These are phyloP conservation scores for Misgurnus mizolepis DNA, from an alignment of 2,113 vertebrate genomes.

Conservation along the genomic window DNA sequence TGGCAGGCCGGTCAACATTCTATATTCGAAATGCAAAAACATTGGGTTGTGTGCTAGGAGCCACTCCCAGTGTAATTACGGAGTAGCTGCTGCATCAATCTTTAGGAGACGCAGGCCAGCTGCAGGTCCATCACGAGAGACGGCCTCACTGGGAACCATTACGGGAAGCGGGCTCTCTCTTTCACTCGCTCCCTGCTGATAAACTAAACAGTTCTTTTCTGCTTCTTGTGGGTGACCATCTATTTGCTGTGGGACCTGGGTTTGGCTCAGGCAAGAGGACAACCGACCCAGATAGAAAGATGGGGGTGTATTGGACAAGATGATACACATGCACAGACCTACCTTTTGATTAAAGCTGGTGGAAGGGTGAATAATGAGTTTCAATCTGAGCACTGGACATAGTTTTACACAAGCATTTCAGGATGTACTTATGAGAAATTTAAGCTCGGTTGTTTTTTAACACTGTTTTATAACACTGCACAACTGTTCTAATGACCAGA, in stretches of 20 bases:
- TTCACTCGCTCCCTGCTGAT: slow-evolving; percentile 31
- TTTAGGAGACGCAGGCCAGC: slow-evolving; percentile 48
- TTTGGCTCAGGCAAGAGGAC: slow-evolving; percentile 2
- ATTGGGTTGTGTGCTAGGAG: slow-evolving; percentile 43
- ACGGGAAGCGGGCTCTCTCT: slow-evolving; percentile 49
- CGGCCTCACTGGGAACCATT: slow-evolving; percentile 45
- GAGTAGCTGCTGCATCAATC: slow-evolving; percentile 52
- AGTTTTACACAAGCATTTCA: slow-evolving; percentile 16
- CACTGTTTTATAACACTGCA: slow-evolving; percentile 43
- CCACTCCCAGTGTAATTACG: slow-evolving; percentile 60
- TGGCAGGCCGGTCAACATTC: slow-evolving; percentile 38
- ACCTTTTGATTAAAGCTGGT: background rate
- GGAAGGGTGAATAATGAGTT: background rate
- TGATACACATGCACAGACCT: background rate
- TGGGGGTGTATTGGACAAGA: background rate
- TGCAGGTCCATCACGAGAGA: slow-evolving; percentile 48
- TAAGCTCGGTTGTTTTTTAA: slow-evolving; percentile 19
- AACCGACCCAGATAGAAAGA: slow-evolving; percentile 22
- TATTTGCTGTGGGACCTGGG: slow-evolving; percentile 2
- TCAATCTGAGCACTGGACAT: slow-evolving; percentile 61
- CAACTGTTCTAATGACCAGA: slow-evolving; percentile 30
- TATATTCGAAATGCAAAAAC: slow-evolving; percentile 60
- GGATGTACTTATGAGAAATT: background rate
- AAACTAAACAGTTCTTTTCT: slow-evolving; percentile 24
- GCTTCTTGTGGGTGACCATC: slow-evolving; percentile 30